Evolutionary conservation across 2,113 vertebrate genomes (phyloP), one percentile per base, ranked within the genome.

Genomic region (Ivindomyrus marchei): DNA sequence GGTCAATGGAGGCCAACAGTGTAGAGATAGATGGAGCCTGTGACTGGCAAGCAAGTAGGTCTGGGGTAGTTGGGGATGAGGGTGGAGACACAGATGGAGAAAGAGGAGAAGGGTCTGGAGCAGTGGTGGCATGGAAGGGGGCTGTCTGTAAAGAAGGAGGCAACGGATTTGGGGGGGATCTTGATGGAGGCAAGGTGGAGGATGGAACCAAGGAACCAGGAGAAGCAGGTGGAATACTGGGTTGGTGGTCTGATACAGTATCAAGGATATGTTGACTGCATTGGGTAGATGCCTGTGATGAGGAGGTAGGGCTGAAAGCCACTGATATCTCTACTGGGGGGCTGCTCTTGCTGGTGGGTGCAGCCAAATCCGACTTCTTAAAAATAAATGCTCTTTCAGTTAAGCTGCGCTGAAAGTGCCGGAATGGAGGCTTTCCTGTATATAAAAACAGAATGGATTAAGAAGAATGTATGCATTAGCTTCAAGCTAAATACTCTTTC

Each of bases 371-470:
- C 0, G 95, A 92, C 89, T 92, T 95, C 31, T 94, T 91, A 90
- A 97, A 97, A 93, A 97, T 97, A 92, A 96, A 97, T 58, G 97
- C 96, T 0, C 96, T 96, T 92, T 97, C 96, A 3, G 97, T 97
- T 91, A 97, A 94, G 93, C 97, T 97, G 93, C 97, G 96, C 92
- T 97, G 96, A 95, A 97, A 96, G 89, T 96, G 95, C 62, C 96
- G 94, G 91, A 96, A 95, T 0, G 96, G 94, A 62, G 94, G 95
- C 91, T 95, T 95, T 77, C 95, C 97, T 97, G 94, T 11, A 88
- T 77, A 77, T 42, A 15, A 58, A 87, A 0, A 77, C 42, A 77
- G 19, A 4, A 58, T 8, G 74, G 50, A 89, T 45, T 10, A 50
- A 77, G 46, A 27, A 50, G 13, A 15, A 80, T 3, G 24, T 3